Evolutionary conservation across 2,797 vertebrate genomes (phyloP).

Genomic region (Chiloscyllium punctatum): DNA sequence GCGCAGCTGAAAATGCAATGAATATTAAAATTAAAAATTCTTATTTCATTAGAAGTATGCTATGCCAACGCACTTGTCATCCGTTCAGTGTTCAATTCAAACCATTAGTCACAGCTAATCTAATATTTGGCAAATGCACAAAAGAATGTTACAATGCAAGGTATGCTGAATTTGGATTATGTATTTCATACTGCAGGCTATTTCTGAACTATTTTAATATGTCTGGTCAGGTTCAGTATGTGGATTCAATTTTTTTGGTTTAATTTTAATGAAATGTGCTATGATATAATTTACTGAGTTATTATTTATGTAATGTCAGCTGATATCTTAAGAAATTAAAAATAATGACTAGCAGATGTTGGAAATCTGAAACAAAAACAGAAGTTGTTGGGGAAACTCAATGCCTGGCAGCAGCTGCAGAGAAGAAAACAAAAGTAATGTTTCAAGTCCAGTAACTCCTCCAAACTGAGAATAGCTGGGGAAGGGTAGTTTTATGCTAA

Average conservation of each 20-base stretch:
- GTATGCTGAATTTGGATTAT: neutral
- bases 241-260: neutral
- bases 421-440: too few relatives aligned
- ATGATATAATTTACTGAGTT: neutral
- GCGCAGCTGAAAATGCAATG: too few relatives aligned
- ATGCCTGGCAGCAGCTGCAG: too few relatives aligned
- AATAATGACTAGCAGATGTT: too few relatives aligned
- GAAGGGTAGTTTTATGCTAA: too few relatives aligned
- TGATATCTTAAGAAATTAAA: neutral
- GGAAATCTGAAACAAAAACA: too few relatives aligned
- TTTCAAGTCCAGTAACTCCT: too few relatives aligned
- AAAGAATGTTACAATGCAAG: too few relatives aligned
- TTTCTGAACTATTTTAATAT: neutral
- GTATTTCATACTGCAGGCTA: neutral
- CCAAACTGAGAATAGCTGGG: too few relatives aligned
- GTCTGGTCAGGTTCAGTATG: neutral
- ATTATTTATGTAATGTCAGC: neutral
- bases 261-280: neutral
- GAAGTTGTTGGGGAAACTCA: too few relatives aligned
- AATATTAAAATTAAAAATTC: neutral
- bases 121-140: neutral
- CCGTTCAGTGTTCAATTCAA: neutral
- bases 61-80: neutral
- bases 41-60: neutral
- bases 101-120: neutral